These are phyloP conservation scores for Tarsius wallacei DNA, from an alignment of 2,797 vertebrate species.

Conservation along the genomic window DNA sequence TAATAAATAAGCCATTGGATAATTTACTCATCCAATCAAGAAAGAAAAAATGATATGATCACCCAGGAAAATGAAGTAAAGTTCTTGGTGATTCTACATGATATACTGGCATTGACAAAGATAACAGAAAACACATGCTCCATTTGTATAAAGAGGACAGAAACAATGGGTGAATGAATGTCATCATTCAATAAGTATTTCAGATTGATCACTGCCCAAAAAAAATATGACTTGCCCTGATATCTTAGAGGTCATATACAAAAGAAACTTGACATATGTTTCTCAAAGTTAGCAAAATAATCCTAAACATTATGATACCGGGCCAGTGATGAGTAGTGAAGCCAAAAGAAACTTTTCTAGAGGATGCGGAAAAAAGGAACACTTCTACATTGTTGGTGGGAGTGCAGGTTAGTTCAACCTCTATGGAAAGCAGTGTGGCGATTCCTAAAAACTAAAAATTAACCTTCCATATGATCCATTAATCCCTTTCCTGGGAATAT, in stretches of 20 bases:
- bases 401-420: too few species aligned
- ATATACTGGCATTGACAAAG: too few species aligned
- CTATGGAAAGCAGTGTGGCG: too few species aligned
- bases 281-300: not conserved
- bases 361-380: too few species aligned
- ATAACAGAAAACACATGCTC: not conserved
- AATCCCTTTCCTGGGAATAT: too few species aligned
- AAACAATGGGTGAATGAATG: not conserved
- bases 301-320: not conserved
- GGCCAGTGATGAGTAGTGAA: not conserved
- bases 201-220: not conserved
- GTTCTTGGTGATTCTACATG: not conserved
- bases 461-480: too few species aligned
- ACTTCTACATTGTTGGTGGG: too few species aligned
- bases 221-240: not conserved
- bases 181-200: not conserved
- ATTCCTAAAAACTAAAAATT: too few species aligned
- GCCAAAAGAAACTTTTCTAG: not conserved
- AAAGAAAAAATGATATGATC: not conserved
- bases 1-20: not conserved
- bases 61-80: not conserved
- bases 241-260: not conserved
- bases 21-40: not conserved
- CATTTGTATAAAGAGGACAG: not conserved
- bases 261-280: not conserved